Evolutionary conservation across 2,797 vertebrate genomes (phyloP).

Genomic region (Cirrhinus molitorella): DNA sequence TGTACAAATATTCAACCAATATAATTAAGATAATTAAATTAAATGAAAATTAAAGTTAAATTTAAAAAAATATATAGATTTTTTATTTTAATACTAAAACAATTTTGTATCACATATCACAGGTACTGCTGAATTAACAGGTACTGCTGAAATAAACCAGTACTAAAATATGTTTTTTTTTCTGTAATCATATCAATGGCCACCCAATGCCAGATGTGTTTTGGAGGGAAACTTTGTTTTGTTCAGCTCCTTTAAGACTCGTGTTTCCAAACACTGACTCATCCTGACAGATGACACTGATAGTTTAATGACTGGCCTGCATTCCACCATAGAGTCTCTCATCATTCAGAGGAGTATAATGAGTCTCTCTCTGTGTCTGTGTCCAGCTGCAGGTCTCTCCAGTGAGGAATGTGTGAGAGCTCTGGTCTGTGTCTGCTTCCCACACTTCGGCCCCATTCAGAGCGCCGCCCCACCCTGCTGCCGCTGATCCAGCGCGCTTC

Average conservation of each 20-base stretch:
- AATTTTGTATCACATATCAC: too few relatives aligned
- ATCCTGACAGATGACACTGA: slow-evolving; percentile 56
- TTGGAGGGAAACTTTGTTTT: slow-evolving; percentile 65
- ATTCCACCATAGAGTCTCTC: slow-evolving; percentile 65
- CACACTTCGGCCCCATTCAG: slow-evolving; percentile 80
- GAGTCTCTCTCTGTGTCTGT: slow-evolving; percentile 7
- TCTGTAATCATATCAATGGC: slow-evolving; percentile 27
- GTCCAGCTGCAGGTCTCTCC: slow-evolving; percentile 67
- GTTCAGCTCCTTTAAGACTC: slow-evolving; percentile 31
- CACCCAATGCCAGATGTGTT: slow-evolving; percentile 60
- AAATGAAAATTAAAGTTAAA: too few relatives aligned
- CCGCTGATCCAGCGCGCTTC: slow-evolving; percentile 66
- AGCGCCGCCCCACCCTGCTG: slow-evolving; percentile 62
- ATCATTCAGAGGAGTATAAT: slow-evolving; percentile 61
- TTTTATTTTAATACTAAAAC: too few relatives aligned
- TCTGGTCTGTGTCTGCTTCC: slow-evolving; percentile 75
- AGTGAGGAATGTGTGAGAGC: slow-evolving; percentile 77
- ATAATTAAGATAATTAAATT: too few relatives aligned
- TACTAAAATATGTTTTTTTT: not conserved
- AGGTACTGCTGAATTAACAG: too few relatives aligned
- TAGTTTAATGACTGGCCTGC: slow-evolving; percentile 54
- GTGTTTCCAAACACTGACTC: slow-evolving; percentile 65
- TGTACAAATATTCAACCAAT: too few relatives aligned
- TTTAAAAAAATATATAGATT: too few relatives aligned
- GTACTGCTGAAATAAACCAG: not conserved